Base-by-base conservation (phyloP, 2,797 vertebrate genomes). In the Bryconaethiops microstoma region DNA sequence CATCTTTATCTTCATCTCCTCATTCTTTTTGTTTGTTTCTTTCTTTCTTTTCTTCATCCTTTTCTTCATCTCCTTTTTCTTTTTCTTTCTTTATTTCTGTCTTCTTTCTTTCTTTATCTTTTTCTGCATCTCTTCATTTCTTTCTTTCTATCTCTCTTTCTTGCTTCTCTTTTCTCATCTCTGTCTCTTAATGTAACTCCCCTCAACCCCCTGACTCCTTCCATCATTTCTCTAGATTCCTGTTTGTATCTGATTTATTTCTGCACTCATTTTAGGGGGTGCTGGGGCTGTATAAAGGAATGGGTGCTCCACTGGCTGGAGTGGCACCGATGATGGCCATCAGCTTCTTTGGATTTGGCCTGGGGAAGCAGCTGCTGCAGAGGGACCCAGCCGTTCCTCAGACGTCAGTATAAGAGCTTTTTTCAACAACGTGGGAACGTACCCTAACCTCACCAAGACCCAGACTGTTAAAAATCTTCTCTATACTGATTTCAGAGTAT, bases 281-380 rank as follows among this genome's bases (percentile, higher is more conserved):
- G 54, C 81, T 91, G 23, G 94, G 94, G 7, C 90, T 95, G 16
- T 95, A 95, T 83, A 95, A 90, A 84, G 94, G 94, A 0, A 94
- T 95, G 94, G 93, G 91, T 1, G 94, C 93, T 16, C 94, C 94
- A 0, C 88, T 95, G 83, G 90, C 89, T 0, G 92, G 92, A 0
- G 91, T 93, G 13, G 92, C 94, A 62, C 95, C 95, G 0, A 94
- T 95, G 92, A 95, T 94, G 92, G 94, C 95, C 50, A 88, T 95
- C 86, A 92, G 93, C 45, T 95, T 95, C 89, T 93, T 95, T 21
- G 94, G 94, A 39, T 94, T 93, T 60, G 93, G 93, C 50, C 72
- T 95, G 14, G 95, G 95, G 14, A 95, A 95, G 83, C 92, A 93
- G 83, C 89, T 95, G 6, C 93, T 94, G 78, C 94, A 94, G 89